Evolutionary conservation across 2,113 vertebrate species (phyloP).

Genomic region (Procavia capensis): DNA sequence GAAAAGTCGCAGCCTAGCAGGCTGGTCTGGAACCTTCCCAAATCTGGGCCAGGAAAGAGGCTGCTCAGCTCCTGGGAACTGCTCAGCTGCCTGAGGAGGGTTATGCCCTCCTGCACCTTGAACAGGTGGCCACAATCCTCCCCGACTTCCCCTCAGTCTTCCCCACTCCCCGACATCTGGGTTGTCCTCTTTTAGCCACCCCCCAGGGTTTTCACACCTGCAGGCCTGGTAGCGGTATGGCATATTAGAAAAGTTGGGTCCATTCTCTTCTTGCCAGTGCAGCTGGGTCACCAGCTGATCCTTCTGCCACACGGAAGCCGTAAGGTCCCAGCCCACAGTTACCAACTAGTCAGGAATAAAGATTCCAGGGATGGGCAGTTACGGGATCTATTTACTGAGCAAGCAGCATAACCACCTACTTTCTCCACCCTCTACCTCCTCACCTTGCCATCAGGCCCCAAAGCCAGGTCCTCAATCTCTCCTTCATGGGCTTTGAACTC

Average conservation of each 20-base stretch:
- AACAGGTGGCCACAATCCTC: neutral
- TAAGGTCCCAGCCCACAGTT: slow-evolving; percentile 93
- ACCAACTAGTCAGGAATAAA: slow-evolving; percentile 88
- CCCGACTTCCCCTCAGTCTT: neutral
- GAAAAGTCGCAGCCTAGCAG: slow-evolving; percentile 91
- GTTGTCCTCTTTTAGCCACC: neutral
- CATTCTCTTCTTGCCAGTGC: slow-evolving; percentile 93
- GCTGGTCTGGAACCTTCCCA: slow-evolving; percentile 92
- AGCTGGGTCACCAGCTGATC: slow-evolving; percentile 92
- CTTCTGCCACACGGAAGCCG: slow-evolving; percentile 94
- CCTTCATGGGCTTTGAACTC: slow-evolving; percentile 95
- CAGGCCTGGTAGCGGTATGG: slow-evolving; percentile 95
- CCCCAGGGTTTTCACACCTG: slow-evolving; percentile 86
- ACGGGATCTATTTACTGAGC: neutral
- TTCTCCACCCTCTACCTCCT: neutral
- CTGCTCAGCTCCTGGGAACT: neutral
- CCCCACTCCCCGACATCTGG: neutral
- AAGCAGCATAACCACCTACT: neutral
- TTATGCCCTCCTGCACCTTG: neutral
- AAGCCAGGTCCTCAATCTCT: slow-evolving; percentile 94
- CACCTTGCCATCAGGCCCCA: slow-evolving; percentile 95
- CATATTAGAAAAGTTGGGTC: slow-evolving; percentile 90
- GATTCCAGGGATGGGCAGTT: slow-evolving; percentile 58
- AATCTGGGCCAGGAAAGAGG: slow-evolving; percentile 86
- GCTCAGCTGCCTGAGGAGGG: neutral